These are phyloP conservation scores for Oreochromis spilurus DNA, from an alignment of 2,113 vertebrate genomes.

Conservation along the genomic window DNA sequence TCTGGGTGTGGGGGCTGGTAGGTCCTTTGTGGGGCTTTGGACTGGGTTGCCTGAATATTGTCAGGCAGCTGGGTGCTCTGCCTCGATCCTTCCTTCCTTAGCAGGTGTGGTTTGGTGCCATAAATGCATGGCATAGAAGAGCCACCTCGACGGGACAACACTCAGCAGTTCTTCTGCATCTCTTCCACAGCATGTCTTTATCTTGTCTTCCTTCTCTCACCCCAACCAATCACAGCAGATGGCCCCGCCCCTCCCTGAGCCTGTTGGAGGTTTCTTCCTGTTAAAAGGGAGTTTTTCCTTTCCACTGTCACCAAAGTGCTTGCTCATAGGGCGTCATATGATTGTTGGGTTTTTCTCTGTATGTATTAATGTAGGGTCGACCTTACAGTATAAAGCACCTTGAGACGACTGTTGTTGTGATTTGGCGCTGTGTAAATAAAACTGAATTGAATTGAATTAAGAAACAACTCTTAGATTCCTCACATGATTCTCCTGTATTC, in stretches of 20 bases:
- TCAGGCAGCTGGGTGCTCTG: neutral
- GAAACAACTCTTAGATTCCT: neutral
- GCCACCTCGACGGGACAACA: neutral
- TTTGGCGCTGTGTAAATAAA: neutral
- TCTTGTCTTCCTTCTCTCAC: neutral
- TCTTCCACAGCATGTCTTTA: neutral
- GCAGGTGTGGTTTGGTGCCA: neutral
- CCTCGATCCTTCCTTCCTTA: neutral
- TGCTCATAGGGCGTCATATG: neutral
- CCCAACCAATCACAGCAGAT: neutral
- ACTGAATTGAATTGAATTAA: neutral
- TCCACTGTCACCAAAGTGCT: fast-evolving
- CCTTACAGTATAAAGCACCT: fast-evolving
- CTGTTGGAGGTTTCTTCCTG: neutral
- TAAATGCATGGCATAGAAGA: neutral
- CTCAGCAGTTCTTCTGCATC: fast-evolving
- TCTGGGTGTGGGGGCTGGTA: neutral
- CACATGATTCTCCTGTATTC: neutral
- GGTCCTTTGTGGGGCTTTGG: neutral
- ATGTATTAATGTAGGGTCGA: fast-evolving
- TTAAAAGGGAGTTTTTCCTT: neutral
- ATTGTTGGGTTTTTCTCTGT: neutral
- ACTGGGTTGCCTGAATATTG: neutral
- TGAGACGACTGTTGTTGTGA: fast-evolving
- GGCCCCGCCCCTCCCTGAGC: neutral